phyloP scores from a whole-genome alignment of 2,797 vertebrate genomes.

The Chelon labrosus region DNA sequence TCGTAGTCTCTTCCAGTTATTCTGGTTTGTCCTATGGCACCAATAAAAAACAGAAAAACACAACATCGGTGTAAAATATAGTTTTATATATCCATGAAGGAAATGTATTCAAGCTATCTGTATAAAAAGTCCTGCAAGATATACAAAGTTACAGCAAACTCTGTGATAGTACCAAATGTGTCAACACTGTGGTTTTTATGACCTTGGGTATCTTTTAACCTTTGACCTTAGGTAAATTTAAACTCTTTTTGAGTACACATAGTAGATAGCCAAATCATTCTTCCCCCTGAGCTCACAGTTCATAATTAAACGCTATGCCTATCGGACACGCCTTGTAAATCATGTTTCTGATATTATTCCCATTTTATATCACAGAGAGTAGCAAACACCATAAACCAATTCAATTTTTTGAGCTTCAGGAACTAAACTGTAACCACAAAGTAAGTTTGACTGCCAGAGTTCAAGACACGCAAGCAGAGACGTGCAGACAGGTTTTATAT shows the following conservation, averaged over 20 bases:
- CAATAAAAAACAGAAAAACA: constrained; percentile 4
- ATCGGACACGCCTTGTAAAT: not conserved
- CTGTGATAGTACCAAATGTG: not conserved
- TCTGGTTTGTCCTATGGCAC: constrained; percentile 34
- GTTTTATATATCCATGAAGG: not conserved
- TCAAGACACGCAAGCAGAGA: not conserved
- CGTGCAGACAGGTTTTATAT: not conserved
- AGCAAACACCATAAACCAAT: not conserved
- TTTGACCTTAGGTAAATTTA: not conserved
- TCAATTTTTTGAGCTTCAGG: not conserved
- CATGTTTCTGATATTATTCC: not conserved
- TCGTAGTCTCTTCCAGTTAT: not conserved
- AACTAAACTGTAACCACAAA: not conserved
- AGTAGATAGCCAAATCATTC: not conserved
- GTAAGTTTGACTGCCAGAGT: not conserved
- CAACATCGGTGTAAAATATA: not conserved
- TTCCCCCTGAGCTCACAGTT: not conserved
- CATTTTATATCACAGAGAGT: not conserved
- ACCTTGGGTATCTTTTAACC: not conserved
- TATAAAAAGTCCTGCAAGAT: not conserved
- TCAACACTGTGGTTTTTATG: not conserved
- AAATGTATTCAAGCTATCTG: not conserved
- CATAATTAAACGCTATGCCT: not conserved
- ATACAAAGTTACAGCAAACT: not conserved
- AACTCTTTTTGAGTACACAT: not conserved